These are phyloP conservation scores for Lutraria rhynchaena DNA, from an alignment of 1,140 invertebrate genomes.

Conservation along the genomic window DNA sequence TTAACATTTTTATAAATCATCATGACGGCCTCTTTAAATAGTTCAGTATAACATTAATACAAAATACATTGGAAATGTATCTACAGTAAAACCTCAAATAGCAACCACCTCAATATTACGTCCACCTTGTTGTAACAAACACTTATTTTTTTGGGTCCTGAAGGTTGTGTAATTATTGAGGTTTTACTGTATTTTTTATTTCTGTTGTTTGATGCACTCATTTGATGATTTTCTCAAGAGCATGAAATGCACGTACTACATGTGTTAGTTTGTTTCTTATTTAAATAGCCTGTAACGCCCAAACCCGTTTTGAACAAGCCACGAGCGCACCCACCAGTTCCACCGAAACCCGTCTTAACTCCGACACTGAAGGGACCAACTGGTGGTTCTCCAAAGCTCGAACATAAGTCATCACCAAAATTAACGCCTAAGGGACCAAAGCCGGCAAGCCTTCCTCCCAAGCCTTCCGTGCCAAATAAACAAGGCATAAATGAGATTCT, in stretches of 20 bases:
- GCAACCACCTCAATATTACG: too few species aligned
- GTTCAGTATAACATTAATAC: too few species aligned
- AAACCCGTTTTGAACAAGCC: conserved; percentile 49
- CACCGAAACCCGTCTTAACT: conserved; percentile 44
- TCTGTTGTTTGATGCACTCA: too few species aligned
- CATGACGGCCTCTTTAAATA: too few species aligned
- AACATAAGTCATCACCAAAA: conserved; percentile 24
- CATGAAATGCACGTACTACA: conserved; percentile 27
- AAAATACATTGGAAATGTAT: too few species aligned
- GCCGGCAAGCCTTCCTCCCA: conserved; percentile 30
- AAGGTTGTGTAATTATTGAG: too few species aligned
- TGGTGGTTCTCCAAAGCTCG: conserved; percentile 6
- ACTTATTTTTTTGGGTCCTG: too few species aligned
- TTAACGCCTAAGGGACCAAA: conserved; percentile 23
- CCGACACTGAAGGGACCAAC: conserved; percentile 8
- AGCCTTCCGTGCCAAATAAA: not conserved
- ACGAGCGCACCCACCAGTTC: conserved; percentile 34
- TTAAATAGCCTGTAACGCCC: conserved; percentile 29
- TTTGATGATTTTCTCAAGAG: too few species aligned
- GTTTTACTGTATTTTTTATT: too few species aligned
- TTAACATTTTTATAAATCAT: too few species aligned
- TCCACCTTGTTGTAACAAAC: too few species aligned
- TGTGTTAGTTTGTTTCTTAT: conserved; percentile 12
- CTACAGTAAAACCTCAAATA: too few species aligned
- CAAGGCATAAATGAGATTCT: conserved; percentile 45